Evolutionary conservation across 1,140 invertebrate species (phyloP).

Genomic region (Euglossa dilemma): DNA sequence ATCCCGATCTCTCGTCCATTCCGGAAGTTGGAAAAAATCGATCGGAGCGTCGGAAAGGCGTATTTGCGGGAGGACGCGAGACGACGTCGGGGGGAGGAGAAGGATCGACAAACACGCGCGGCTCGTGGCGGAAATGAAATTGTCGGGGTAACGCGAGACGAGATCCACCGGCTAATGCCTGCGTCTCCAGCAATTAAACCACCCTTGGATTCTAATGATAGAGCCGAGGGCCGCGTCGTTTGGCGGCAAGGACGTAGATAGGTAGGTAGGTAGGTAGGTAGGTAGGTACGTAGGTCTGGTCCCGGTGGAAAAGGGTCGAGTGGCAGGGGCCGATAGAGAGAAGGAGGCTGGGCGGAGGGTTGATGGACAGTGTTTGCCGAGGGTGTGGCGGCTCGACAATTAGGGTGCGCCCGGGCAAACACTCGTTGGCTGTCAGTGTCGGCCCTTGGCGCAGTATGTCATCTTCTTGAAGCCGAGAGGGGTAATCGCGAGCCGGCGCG

Average conservation of each 20-base stretch:
- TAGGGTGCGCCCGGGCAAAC: conserved; percentile 77
- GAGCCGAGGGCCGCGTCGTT: conserved; percentile 16
- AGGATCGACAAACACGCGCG: background rate
- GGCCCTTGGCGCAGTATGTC: conserved; percentile 59
- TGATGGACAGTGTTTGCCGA: conserved; percentile 71
- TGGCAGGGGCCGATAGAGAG: background rate
- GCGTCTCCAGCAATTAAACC: conserved; percentile 18
- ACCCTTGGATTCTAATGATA: conserved; percentile 20
- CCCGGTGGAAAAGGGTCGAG: conserved; percentile 39
- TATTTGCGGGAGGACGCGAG: background rate
- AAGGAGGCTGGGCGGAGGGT: background rate
- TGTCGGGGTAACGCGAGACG: conserved; percentile 1
- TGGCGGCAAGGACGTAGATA: background rate
- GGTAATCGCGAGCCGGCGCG: conserved; percentile 49
- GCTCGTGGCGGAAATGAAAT: background rate
- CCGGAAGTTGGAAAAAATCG: too few relatives aligned
- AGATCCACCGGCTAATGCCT: background rate
- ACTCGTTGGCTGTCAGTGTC: conserved; percentile 66
- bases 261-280: background rate
- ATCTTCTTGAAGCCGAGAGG: conserved; percentile 61
- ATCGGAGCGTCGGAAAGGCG: background rate
- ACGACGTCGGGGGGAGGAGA: background rate
- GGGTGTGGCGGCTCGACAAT: conserved; percentile 76
- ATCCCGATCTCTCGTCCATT: too few relatives aligned
- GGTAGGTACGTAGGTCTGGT: background rate